A percentile compares a stretch with the other conserved stretches of the same genome.
Evolutionary conservation across 2,888 invertebrate species (phyloP).

Genomic region (Kryphioiulus occultus): DNA sequence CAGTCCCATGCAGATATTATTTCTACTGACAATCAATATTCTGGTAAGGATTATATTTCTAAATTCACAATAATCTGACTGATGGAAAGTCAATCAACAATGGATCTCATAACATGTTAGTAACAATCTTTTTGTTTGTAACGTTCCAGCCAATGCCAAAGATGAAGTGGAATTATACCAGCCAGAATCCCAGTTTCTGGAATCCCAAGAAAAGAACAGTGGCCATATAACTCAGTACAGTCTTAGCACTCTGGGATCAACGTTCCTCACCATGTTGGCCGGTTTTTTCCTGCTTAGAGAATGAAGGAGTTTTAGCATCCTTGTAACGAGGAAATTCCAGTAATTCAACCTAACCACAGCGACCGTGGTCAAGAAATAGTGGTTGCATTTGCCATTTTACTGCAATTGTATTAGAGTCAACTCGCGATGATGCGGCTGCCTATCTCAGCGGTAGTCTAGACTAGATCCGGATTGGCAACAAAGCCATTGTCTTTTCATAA

Average conservation of each 20-base stretch:
- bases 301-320: constrained; percentile 41
- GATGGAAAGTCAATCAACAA: neutral
- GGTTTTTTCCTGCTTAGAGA: constrained; percentile 42
- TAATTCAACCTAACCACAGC: constrained; percentile 12
- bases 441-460: neutral
- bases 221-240: neutral
- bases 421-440: constrained; percentile 1
- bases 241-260: constrained; percentile 39
- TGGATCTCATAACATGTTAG: neutral
- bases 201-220: constrained; percentile 8
- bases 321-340: constrained; percentile 30
- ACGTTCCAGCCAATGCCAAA: constrained; percentile 6
- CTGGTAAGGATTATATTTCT: constrained; percentile 39
- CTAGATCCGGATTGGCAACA: neutral
- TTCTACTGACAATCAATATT: constrained; percentile 37
- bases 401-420: constrained; percentile 25
- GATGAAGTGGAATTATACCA: constrained; percentile 50
- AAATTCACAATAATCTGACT: neutral
- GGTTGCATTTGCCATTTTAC: constrained; percentile 45
- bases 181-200: constrained; percentile 39
- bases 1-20: constrained; percentile 45
- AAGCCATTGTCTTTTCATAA: neutral
- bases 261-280: constrained; percentile 45
- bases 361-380: constrained; percentile 35
- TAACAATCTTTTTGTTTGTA: neutral